Percentiles rank a stretch among this genome's conserved stretches.
Conservation (phyloP, 2,888 invertebrate species). For the Hetaerina titia region DNA sequence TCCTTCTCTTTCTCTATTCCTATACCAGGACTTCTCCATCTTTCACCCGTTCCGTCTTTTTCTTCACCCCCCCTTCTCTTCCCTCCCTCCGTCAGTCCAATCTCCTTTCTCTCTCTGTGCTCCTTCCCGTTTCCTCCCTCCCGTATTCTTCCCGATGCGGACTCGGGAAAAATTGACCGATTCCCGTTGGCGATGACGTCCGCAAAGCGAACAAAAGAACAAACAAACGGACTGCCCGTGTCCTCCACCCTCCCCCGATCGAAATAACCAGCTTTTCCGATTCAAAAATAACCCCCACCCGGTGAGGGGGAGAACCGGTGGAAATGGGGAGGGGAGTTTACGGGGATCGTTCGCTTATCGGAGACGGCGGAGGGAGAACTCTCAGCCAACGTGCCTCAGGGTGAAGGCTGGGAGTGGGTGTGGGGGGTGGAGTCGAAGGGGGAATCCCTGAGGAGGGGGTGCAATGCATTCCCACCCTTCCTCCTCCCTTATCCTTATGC, state of each 20-base stretch:
- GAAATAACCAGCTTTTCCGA: no score
- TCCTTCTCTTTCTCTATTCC: neutral
- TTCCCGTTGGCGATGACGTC: constrained; percentile 40
- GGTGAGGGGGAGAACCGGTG: neutral
- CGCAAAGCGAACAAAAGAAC: neutral
- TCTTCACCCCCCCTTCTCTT: neutral
- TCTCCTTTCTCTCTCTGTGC: neutral
- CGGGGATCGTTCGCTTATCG: neutral
- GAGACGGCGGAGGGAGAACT: neutral
- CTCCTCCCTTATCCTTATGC: neutral
- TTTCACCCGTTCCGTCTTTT: neutral
- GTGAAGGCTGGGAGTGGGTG: no score
- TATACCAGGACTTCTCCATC: neutral
- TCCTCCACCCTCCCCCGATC: neutral
- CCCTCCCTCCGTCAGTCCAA: no score
- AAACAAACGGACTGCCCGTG: neutral
- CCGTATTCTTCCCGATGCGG: neutral
- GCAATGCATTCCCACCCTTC: neutral
- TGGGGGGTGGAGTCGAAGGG: neutral
- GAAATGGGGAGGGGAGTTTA: neutral
- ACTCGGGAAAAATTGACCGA: constrained; percentile 6
- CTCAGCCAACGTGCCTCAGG: no score
- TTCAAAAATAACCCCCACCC: constrained; percentile 5
- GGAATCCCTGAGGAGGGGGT: neutral
- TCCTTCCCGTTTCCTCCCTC: neutral